Base-by-base conservation (phyloP, 53 echinoderm and acorn worm species). In the Apostichopus leukothele region DNA sequence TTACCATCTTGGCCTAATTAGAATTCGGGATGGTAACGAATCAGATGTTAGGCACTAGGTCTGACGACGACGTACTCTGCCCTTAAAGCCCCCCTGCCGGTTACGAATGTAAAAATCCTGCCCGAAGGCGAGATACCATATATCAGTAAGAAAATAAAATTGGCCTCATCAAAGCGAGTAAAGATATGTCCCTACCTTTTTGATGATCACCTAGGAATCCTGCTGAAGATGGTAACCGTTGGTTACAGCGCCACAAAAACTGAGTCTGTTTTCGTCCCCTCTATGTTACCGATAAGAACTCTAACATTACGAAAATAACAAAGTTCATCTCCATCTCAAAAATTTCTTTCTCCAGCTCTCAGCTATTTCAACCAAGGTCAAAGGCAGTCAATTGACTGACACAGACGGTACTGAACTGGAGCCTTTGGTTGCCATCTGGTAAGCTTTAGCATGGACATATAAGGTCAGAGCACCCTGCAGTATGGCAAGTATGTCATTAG, bases 241-340 rank as follows among this genome's bases (percentile, higher is more conserved):
- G 81, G 81, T 81, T 81, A 81, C 81, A 54, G 53, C 81, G 55
- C 81, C 81, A 81, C 81, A 81, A 55, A 81, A 81, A 81, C 81
- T 13, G 77, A 20, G 50, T 54, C 60, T 22, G 81, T 81, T 81
- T 25, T 59, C 81, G 18, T n/a, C 6, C 54, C 55, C 22, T 81
- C 20, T 81, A 81, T 81, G 81, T 81, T 81, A 54, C 39, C 22
- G 21, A 81, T 60, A 81, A 59, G 16, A 81, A 81, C 81, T 80
- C 53, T 81, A 81, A 81, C 54, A 81, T 81, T 81, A 81, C 60
- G 81, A 57, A 81, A 81, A 81, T 81, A 81, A 81, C 81, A 81
- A 81, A 81, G 81, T 81, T 81, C 81, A 81, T 52, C 81, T 81
- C 81, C 81, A 81, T 81, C 55, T 21, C 53, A 81, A 81, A 39